Conservation (phyloP, 1,140 invertebrate species). For the Centruroides vittatus region DNA sequence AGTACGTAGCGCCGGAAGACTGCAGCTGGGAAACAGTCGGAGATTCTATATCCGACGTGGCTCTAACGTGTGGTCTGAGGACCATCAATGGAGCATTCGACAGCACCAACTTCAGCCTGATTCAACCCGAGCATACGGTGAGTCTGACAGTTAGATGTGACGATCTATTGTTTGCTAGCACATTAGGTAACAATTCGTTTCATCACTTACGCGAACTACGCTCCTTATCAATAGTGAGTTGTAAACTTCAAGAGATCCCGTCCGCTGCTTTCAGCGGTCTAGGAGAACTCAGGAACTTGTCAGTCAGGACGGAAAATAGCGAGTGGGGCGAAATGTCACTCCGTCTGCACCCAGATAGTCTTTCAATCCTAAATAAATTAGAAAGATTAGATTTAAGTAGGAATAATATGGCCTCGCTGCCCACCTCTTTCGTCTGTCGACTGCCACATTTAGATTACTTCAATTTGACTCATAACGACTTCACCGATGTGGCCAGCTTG, state of each 20-base stretch:
- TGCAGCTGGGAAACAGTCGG: slow-evolving; percentile 49
- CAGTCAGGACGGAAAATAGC: slow-evolving; percentile 16
- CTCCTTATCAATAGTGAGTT: slow-evolving; percentile 17
- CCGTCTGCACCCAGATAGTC: slow-evolving; percentile 55
- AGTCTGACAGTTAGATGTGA: slow-evolving; percentile 65
- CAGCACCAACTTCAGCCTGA: slow-evolving; percentile 57
- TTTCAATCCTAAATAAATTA: slow-evolving; percentile 49
- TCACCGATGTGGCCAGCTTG: slow-evolving; percentile 54
- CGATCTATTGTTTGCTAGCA: slow-evolving; percentile 52
- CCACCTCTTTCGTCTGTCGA: slow-evolving; percentile 55
- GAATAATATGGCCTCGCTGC: slow-evolving; percentile 65
- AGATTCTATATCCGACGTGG: slow-evolving; percentile 36
- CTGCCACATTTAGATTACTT: slow-evolving; percentile 27
- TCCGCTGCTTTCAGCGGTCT: slow-evolving; percentile 18
- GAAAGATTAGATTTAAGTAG: slow-evolving; percentile 53
- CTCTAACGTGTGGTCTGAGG: slow-evolving; percentile 14
- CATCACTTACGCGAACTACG: slow-evolving; percentile 16
- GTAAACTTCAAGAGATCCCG: slow-evolving; percentile 17
- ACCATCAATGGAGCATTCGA: slow-evolving; percentile 20
- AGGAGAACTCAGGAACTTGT: slow-evolving; percentile 18
- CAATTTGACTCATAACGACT: slow-evolving; percentile 48
- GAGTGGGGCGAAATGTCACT: slow-evolving; percentile 57
- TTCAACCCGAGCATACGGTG: slow-evolving; percentile 65
- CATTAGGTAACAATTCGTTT: slow-evolving; percentile 34
- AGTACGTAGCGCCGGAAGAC: slow-evolving; percentile 65